Evolutionary conservation across 2,113 vertebrate genomes (phyloP), one percentile per base, ranked within the genome.

Genomic region (Erinaceus europaeus): DNA sequence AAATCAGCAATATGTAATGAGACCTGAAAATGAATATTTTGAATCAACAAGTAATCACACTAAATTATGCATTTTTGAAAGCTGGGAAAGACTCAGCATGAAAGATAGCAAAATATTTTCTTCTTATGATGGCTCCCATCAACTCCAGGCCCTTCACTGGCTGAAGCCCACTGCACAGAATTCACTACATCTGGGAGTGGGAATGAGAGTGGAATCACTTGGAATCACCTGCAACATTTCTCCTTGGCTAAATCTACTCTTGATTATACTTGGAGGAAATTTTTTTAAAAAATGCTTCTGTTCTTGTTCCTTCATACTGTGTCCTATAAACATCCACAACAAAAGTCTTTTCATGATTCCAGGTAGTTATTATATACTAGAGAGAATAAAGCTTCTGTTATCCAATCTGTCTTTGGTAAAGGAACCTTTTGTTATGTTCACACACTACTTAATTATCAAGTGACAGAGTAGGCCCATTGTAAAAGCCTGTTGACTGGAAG

Each of bases 371-470:
- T 74, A 46, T 57, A 36, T 32, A 42, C 15, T 79, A 65, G 50
- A 64, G 46, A 85, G 18, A 62, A 34, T 76, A 52, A 59, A 90
- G 73, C 9, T 77, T 69, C 36, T 86, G 42, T 88, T 75, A 53
- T 84, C 55, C 6, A 62, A 23, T 38, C 13, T 91, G 36, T 74
- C 93, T 93, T 74, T 79, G 86, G 91, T 90, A 94, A 93, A 61
- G n/a, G 83, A n/a, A 75, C 73, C 25, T 67, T 84, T 59, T 94
- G 85, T 90, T 86, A 61, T 38, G 94, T 88, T 91, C 92, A 92
- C 13, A 62, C 77, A 75, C 68, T 40, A 76, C 52, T 90, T 92
- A 77, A 91, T 84, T 92, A 44, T 90, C 59, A 91, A 94, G 76
- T 87, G 90, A 86, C 90, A 90, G 57, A 57, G 44, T 67, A 29